phyloP scores from a whole-genome alignment of 2,888 invertebrate species.

The Drosophila aldrichi region DNA sequence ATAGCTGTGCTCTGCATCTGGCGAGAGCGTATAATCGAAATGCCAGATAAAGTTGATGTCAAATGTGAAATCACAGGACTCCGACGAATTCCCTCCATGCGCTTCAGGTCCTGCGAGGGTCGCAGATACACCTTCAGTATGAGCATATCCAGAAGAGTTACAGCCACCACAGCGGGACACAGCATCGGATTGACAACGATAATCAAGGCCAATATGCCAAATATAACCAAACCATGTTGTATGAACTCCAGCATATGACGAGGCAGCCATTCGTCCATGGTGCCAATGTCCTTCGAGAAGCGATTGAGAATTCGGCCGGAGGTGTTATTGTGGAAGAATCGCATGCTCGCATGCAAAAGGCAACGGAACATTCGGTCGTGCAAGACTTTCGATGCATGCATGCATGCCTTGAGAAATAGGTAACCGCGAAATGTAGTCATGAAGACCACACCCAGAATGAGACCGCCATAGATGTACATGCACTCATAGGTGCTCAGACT shows the following conservation, averaged over 20 bases:
- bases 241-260: slow-evolving; percentile 86
- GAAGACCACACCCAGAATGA: slow-evolving; percentile 84
- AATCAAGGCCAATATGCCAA: slow-evolving; percentile 91
- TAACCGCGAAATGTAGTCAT: slow-evolving; percentile 87
- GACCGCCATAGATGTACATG: slow-evolving; percentile 83
- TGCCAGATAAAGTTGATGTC: slow-evolving; percentile 92
- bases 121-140: slow-evolving; percentile 90
- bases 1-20: slow-evolving; percentile 90
- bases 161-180: slow-evolving; percentile 88
- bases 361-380: slow-evolving; percentile 93
- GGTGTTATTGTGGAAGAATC: slow-evolving; percentile 94
- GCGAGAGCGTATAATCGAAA: slow-evolving; percentile 94
- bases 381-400: slow-evolving; percentile 90
- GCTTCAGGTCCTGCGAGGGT: slow-evolving; percentile 91
- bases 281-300: slow-evolving; percentile 91
- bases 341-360: slow-evolving; percentile 91
- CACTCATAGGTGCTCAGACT: slow-evolving; percentile 82
- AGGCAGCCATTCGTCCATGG: slow-evolving; percentile 87
- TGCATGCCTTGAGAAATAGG: slow-evolving; percentile 90
- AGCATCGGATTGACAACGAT: slow-evolving; percentile 89
- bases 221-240: slow-evolving; percentile 87
- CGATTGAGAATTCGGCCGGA: slow-evolving; percentile 90
- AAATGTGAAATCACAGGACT: slow-evolving; percentile 97
- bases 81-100: slow-evolving; percentile 89
- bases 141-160: slow-evolving; percentile 88